phyloP scores from a whole-genome alignment of 64 coral and sea anemone genomes.

The Montipora sp. region DNA sequence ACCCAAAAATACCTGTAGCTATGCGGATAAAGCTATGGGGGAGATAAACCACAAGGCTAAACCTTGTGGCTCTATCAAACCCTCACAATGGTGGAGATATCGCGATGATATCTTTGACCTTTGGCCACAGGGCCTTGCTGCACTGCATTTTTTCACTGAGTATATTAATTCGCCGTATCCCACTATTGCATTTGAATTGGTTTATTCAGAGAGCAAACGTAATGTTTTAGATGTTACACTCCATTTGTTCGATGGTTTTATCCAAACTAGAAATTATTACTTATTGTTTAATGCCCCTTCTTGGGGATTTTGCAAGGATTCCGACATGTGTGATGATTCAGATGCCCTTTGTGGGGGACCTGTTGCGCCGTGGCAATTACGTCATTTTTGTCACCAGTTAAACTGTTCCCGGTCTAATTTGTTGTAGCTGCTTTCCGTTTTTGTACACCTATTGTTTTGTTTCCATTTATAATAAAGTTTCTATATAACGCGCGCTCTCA shows the following conservation, averaged over 20 bases:
- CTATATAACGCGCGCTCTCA: too few species aligned
- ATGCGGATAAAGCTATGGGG: slow-evolving; percentile 48
- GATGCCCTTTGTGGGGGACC: too few species aligned
- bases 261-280: too few species aligned
- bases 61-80: not conserved
- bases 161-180: slow-evolving; percentile 40
- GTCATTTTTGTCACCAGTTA: too few species aligned
- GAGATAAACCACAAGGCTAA: slow-evolving; percentile 52
- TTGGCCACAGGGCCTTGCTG: not conserved
- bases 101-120: slow-evolving; percentile 34
- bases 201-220: not conserved
- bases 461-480: too few species aligned
- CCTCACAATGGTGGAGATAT: slow-evolving; percentile 26
- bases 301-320: slow-evolving; percentile 6
- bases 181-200: slow-evolving; percentile 1
- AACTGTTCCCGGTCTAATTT: too few species aligned
- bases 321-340: not conserved
- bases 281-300: slow-evolving; percentile 11
- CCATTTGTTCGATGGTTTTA: not conserved
- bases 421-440: too few species aligned
- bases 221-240: too few species aligned
- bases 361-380: too few species aligned
- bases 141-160: not conserved
- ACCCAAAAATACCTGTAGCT: slow-evolving; percentile 42
- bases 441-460: too few species aligned